Conservation (phyloP, 2,888 invertebrate genomes). For the Invenusta paracnida region DNA sequence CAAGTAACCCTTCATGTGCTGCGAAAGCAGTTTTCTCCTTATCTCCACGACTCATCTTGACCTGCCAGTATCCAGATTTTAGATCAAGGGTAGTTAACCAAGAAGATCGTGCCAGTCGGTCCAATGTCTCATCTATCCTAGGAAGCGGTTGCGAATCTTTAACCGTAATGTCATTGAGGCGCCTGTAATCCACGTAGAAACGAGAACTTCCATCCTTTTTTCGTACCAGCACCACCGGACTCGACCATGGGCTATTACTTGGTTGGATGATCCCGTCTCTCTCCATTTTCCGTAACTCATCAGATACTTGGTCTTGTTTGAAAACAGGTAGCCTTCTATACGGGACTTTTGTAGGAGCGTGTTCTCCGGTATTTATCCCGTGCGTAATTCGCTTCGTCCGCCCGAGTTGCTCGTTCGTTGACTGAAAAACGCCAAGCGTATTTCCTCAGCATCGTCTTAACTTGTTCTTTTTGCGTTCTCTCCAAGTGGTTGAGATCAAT, state of each 20-base stretch:
- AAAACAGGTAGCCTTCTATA: neutral
- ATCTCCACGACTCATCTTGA: conserved; percentile 43
- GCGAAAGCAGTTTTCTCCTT: conserved; percentile 47
- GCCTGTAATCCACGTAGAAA: conserved; percentile 47
- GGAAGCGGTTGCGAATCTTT: conserved; percentile 47
- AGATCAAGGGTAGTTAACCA: conserved; percentile 47
- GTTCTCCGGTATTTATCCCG: neutral
- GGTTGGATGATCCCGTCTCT: conserved; percentile 45
- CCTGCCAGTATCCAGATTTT: conserved; percentile 46
- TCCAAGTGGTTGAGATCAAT: neutral
- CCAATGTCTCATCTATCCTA: conserved; percentile 46
- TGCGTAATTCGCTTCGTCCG: neutral
- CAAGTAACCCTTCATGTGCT: conserved; percentile 44
- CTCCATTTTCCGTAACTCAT: conserved; percentile 35
- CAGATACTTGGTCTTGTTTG: conserved; percentile 43
- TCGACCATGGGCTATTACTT: conserved; percentile 46
- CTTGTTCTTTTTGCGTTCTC: neutral
- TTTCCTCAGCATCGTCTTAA: too few species aligned
- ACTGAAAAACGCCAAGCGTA: too few species aligned
- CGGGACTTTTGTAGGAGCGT: neutral
- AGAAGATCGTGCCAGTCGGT: conserved; percentile 44
- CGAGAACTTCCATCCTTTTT: conserved; percentile 45
- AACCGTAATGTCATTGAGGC: conserved; percentile 45
- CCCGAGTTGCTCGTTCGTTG: neutral
- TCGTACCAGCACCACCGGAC: conserved; percentile 45